Percentiles rank a stretch among this genome's conserved stretches.
Conservation (phyloP, 37 sponge, comb jelly and placozoan species). For the Spongia lamella region DNA sequence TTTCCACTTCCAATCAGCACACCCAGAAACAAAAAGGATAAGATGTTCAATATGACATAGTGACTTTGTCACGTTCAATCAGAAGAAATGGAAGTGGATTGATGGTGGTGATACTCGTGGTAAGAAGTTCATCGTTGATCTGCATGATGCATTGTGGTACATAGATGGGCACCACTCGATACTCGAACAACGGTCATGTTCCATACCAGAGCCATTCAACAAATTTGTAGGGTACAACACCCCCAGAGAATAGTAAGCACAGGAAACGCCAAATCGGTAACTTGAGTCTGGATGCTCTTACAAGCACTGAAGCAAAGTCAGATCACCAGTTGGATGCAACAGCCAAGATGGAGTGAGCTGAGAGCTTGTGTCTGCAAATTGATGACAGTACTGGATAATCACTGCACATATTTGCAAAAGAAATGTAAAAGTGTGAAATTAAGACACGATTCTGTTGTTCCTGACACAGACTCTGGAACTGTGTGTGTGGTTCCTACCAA, state of each 20-base stretch:
- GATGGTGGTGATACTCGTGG: slow-evolving; percentile 10
- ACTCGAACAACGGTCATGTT: slow-evolving; percentile 1
- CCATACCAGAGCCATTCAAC: neutral
- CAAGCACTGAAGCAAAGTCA: neutral
- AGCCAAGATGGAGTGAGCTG: neutral
- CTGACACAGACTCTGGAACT: neutral
- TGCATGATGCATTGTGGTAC: slow-evolving; percentile 19
- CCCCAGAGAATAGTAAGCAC: neutral
- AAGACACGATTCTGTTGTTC: slow-evolving; percentile 2
- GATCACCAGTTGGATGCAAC: slow-evolving; percentile 18
- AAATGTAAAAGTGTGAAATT: neutral
- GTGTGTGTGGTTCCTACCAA: neutral
- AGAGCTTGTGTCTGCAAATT: neutral
- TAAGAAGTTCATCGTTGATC: neutral
- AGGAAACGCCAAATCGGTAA: neutral
- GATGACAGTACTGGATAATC: slow-evolving; percentile 8
- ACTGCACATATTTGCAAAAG: neutral
- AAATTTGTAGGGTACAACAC: neutral
- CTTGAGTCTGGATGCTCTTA: neutral
- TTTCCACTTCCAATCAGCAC: too few species aligned
- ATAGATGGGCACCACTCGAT: slow-evolving; percentile 11
- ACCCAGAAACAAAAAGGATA: slow-evolving; percentile 11
- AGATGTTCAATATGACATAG: slow-evolving; percentile 1
- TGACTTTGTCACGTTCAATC: neutral
- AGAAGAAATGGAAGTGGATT: neutral